Base-by-base conservation (phyloP, 2,888 invertebrate genomes). In the Herminia tarsipennalis region DNA sequence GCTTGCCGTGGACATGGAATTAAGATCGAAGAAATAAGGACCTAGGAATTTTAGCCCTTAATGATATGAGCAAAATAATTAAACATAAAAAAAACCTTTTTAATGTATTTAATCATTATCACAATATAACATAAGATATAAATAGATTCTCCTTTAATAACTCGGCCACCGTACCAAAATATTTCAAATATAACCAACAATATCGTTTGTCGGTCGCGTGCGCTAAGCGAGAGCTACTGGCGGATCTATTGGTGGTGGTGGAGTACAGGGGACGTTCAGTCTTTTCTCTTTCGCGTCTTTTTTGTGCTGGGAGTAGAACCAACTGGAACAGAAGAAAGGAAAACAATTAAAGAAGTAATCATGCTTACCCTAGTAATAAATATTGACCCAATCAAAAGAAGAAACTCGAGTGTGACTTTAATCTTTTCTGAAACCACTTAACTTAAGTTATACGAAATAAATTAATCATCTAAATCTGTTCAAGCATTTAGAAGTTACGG, bases 281-380 rank as follows among this genome's bases (percentile, higher is more conserved):
- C 77, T 70, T 44, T 76, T 83, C 36, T 79, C 73, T 48, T 70
- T 80, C 1, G 47, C 56, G 16, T 88, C 88, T 44, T 78, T 76
- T 46, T 73, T 85, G 48, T 88, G 88, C 52, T 83, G 70, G 5
- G 55, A 54, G 65, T 87, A 88, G 54, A 89, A 88, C 88, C 88
- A 89, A 52, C 89, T 89, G 70, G 1, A 78, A 78, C 34, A 17
- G n/a, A n/a, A n/a, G n/a, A n/a, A n/a, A n/a, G n/a, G n/a, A n/a
- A n/a, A n/a, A n/a, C n/a, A n/a, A n/a, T n/a, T n/a, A n/a, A n/a
- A n/a, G n/a, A n/a, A n/a, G n/a, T n/a, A n/a, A n/a, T n/a, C n/a
- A n/a, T n/a, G n/a, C n/a, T n/a, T n/a, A n/a, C n/a, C n/a, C n/a
- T n/a, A n/a, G n/a, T n/a, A n/a, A n/a, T n/a, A n/a, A n/a, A n/a